phyloP scores from a whole-genome alignment of 2,113 vertebrate species.

The Monarcha castaneiventris region DNA sequence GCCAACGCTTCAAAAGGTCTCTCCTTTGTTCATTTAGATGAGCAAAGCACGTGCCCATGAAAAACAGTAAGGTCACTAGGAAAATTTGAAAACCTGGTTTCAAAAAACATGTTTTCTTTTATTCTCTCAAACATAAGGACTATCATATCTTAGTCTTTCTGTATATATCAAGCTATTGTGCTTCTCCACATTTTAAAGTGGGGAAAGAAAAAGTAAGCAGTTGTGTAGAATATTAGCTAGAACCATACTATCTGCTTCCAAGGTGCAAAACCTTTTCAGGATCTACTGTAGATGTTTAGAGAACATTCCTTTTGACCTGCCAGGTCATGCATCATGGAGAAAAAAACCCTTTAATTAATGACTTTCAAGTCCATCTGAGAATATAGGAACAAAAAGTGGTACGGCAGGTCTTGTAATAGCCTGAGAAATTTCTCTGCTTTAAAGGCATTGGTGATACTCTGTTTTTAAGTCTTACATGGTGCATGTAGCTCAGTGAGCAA shows the following conservation, averaged over 20 bases:
- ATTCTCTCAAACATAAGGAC: neutral
- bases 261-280: neutral
- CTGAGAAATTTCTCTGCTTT: neutral
- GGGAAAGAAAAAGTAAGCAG: neutral
- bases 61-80: neutral
- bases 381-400: neutral
- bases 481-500: neutral
- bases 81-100: neutral
- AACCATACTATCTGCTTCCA: neutral
- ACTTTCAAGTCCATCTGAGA: neutral
- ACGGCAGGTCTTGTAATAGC: neutral
- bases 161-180: neutral
- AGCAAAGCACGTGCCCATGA: neutral
- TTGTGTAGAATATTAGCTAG: neutral
- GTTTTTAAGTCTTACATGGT: fast-evolving
- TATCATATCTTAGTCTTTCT: neutral
- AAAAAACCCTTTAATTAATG: neutral
- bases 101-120: neutral
- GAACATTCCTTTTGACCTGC: neutral
- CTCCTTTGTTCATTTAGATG: neutral
- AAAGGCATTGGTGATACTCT: neutral
- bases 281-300: neutral
- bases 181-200: neutral
- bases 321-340: neutral
- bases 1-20: neutral